Conservation (phyloP, 2,888 invertebrate genomes). For the Polymixis flavicincta region DNA sequence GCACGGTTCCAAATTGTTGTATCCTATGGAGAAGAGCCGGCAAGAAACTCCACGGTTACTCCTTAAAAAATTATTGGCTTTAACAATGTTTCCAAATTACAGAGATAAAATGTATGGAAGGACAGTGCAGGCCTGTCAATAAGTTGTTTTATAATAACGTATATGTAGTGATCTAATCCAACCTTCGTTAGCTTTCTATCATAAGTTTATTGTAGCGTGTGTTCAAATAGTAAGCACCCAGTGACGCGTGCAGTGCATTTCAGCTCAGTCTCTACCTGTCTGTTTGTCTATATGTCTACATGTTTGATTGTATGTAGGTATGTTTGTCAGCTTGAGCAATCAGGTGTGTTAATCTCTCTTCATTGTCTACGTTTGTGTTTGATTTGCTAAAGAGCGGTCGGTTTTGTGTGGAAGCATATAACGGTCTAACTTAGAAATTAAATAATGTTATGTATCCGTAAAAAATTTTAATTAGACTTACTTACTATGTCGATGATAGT, state of each 20-base stretch:
- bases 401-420: neutral
- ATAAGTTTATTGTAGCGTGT: neutral
- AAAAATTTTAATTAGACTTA: neutral
- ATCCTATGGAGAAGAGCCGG: no score
- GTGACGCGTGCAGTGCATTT: conserved; percentile 40
- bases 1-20: no score
- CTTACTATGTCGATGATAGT: neutral
- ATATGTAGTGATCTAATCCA: no score
- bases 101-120: no score
- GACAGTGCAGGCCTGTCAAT: no score
- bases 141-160: neutral
- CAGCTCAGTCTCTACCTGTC: conserved; percentile 11
- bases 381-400: conserved; percentile 31
- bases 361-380: conserved; percentile 52
- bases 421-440: neutral
- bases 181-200: neutral
- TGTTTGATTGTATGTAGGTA: conserved; percentile 4
- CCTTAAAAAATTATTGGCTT: no score
- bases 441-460: neutral
- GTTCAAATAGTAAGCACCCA: conserved; percentile 44
- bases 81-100: no score
- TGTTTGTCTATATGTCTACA: conserved; percentile 5
- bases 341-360: conserved; percentile 52
- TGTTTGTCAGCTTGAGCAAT: conserved; percentile 36
- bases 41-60: no score